phyloP scores from a whole-genome alignment of 2,888 invertebrate genomes.

The Lepetodrilus schrolli region DNA sequence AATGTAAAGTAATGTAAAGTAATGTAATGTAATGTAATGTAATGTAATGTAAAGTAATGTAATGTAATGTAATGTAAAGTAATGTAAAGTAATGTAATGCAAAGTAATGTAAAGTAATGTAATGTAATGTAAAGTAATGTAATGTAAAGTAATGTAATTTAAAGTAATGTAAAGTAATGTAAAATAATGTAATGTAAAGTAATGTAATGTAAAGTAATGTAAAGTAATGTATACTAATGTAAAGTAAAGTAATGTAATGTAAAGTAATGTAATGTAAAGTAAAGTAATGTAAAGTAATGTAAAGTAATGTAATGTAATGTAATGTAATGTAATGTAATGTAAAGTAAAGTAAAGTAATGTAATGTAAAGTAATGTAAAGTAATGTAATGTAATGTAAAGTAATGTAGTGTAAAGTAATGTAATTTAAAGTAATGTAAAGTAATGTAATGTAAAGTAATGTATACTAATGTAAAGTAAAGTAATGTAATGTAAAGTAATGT shows the following conservation, averaged over 20 bases:
- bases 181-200: conserved; percentile 19
- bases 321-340: neutral
- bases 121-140: conserved; percentile 31
- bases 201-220: conserved; percentile 25
- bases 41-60: conserved; percentile 11
- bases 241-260: neutral
- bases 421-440: conserved; percentile 8
- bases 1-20: conserved; percentile 13
- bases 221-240: conserved; percentile 20
- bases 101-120: conserved; percentile 32
- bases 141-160: conserved; percentile 28
- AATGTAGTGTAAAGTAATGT: conserved; percentile 1
- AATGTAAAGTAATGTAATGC: conserved; percentile 22
- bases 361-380: conserved; percentile 22
- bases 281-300: neutral
- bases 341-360: conserved; percentile 12
- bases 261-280: neutral
- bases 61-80: conserved; percentile 27
- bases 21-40: conserved; percentile 19
- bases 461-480: conserved; percentile 8
- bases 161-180: conserved; percentile 30
- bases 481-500: conserved; percentile 19
- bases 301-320: conserved; percentile 18
- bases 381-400: conserved; percentile 27
- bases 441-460: conserved; percentile 2